These are phyloP conservation scores for Drosophila tristis DNA, from an alignment of 1,140 invertebrate genomes.

Conservation along the genomic window DNA sequence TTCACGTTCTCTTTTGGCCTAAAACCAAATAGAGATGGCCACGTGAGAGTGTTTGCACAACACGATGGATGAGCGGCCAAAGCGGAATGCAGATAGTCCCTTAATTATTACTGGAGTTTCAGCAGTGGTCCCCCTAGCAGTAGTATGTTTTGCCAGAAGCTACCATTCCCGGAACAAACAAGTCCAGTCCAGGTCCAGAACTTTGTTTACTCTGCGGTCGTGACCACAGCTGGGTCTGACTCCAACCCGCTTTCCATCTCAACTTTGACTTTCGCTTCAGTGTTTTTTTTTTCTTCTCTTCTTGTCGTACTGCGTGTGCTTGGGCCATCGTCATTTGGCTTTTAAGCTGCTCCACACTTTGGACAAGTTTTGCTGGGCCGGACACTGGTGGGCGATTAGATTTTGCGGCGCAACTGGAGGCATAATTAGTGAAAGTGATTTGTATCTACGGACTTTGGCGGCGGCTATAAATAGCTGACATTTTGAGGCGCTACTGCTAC, in stretches of 20 bases:
- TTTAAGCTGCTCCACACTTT: slow-evolving; percentile 6
- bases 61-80: neutral
- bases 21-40: slow-evolving; percentile 20
- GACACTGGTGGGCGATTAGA: slow-evolving; percentile 41
- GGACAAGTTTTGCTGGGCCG: slow-evolving; percentile 5
- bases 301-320: slow-evolving; percentile 38
- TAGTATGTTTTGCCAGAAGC: neutral
- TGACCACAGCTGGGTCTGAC: slow-evolving; percentile 23
- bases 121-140: neutral
- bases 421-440: slow-evolving; percentile 80
- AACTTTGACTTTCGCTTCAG: slow-evolving; percentile 7
- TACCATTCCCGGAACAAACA: slow-evolving; percentile 1
- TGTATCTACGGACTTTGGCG: slow-evolving; percentile 41
- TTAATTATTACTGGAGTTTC: neutral
- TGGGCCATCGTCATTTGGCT: slow-evolving; percentile 42
- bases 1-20: neutral
- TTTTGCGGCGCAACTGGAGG: slow-evolving; percentile 37
- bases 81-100: neutral
- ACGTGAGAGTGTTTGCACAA: slow-evolving; percentile 14
- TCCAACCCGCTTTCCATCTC: neutral
- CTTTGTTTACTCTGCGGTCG: slow-evolving; percentile 2
- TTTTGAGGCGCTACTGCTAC: slow-evolving; percentile 26
- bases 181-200: neutral
- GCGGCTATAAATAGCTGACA: slow-evolving; percentile 54
- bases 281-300: neutral